These are phyloP conservation scores for Sinopyrophorus schimmeli DNA, from an alignment of 2,888 invertebrate species.

Conservation along the genomic window DNA sequence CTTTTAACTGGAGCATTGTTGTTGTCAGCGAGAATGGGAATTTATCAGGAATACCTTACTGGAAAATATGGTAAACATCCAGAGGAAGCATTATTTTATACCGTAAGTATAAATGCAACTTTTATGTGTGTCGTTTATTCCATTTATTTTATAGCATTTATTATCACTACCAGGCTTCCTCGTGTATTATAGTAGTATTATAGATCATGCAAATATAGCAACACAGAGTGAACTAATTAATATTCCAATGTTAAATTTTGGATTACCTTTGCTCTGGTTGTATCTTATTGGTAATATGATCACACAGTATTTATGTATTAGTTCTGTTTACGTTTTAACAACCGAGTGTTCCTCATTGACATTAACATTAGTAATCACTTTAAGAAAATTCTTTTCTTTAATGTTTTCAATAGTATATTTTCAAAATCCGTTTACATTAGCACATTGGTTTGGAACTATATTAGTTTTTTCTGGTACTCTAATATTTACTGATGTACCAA, in stretches of 20 bases:
- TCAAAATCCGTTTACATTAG: slow-evolving; percentile 87
- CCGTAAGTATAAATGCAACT: slow-evolving; percentile 57
- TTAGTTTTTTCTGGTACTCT: slow-evolving; percentile 92
- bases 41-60: slow-evolving; percentile 87
- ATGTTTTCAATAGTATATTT: slow-evolving; percentile 96
- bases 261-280: slow-evolving; percentile 74
- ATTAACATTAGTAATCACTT: slow-evolving; percentile 93
- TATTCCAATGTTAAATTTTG: slow-evolving; percentile 64
- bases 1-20: slow-evolving; percentile 87
- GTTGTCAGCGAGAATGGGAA: slow-evolving; percentile 91
- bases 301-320: slow-evolving; percentile 93
- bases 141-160: slow-evolving; percentile 68
- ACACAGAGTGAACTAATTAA: slow-evolving; percentile 63
- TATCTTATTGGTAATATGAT: slow-evolving; percentile 81
- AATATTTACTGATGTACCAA: slow-evolving; percentile 79
- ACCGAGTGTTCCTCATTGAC: slow-evolving; percentile 93
- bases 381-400: slow-evolving; percentile 93
- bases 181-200: slow-evolving; percentile 76
- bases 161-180: slow-evolving; percentile 89
- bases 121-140: neutral
- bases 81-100: slow-evolving; percentile 82
- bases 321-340: slow-evolving; percentile 91
- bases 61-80: slow-evolving; percentile 88
- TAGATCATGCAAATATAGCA: slow-evolving; percentile 74
- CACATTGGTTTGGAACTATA: slow-evolving; percentile 89